A percentile compares a stretch with the other conserved stretches of the same genome.
These are phyloP conservation scores for Austrolebias charrua DNA, from an alignment of 2,797 vertebrate species.

Conservation along the genomic window DNA sequence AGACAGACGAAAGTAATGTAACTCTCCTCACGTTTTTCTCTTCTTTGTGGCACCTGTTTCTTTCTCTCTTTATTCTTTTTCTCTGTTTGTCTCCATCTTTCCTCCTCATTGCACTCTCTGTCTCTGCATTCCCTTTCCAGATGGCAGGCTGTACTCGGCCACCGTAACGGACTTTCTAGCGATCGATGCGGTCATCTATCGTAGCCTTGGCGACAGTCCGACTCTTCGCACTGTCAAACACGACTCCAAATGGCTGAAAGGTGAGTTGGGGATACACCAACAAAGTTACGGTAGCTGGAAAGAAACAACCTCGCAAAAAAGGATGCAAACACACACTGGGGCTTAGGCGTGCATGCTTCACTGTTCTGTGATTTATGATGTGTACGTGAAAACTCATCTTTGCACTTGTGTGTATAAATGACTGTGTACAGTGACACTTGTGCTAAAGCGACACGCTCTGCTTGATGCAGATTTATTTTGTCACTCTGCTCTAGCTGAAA, in stretches of 20 bases:
- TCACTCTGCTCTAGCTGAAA: constrained; percentile 55
- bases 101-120: constrained; percentile 43
- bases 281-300: constrained; percentile 24
- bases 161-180: constrained; percentile 99
- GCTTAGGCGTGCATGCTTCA: constrained; percentile 22
- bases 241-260: constrained; percentile 99
- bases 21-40: constrained; percentile 41
- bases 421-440: constrained; percentile 40
- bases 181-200: constrained; percentile 98
- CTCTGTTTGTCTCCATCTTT: constrained; percentile 29
- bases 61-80: constrained; percentile 7
- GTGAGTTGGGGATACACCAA: constrained; percentile 75
- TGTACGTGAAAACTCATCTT: constrained; percentile 11
- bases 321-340: constrained; percentile 46
- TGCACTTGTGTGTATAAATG: constrained; percentile 22
- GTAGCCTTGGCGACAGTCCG: constrained; percentile 97
- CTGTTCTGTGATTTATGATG: constrained; percentile 33
- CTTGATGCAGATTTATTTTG: constrained; percentile 55
- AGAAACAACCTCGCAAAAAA: constrained; percentile 29
- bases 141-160: constrained; percentile 97
- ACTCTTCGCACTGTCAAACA: constrained; percentile 98
- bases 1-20: too few species aligned
- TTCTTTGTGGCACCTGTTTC: constrained; percentile 22
- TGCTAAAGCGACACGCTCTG: constrained; percentile 57
- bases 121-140: constrained; percentile 73